A percentile compares a stretch with the other conserved stretches of the same genome.
These are phyloP conservation scores for Anoplopoma fimbria DNA, from an alignment of 2,113 vertebrate genomes.

Conservation along the genomic window DNA sequence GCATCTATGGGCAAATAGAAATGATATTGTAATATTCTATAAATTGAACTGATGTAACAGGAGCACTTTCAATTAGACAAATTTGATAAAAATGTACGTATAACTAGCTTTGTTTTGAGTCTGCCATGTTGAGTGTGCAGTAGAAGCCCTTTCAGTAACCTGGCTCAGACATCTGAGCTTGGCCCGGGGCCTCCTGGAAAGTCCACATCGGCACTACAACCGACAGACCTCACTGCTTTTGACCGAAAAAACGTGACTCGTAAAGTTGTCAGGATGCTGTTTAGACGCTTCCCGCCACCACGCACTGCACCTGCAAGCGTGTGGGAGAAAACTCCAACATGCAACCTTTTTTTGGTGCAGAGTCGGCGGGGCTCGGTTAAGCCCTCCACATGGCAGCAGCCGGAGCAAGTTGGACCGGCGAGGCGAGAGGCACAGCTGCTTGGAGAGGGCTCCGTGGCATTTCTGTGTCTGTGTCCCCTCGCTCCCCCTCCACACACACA, in stretches of 20 bases:
- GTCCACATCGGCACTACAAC: constrained; percentile 59
- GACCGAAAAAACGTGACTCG: constrained; percentile 2
- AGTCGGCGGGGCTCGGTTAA: constrained; percentile 61
- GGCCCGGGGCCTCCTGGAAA: constrained; percentile 66
- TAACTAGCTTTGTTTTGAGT: constrained; percentile 53
- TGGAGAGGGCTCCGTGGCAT: constrained; percentile 81
- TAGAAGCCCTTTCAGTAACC: constrained; percentile 48
- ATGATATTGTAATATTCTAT: neutral
- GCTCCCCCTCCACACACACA: constrained; percentile 59
- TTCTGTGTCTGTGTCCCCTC: constrained; percentile 80
- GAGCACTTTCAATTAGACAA: neutral
- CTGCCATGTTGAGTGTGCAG: constrained; percentile 29
- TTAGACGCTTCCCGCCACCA: neutral
- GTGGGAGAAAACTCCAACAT: neutral
- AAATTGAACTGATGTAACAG: neutral
- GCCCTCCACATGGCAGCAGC: constrained; percentile 74
- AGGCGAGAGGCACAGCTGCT: constrained; percentile 83
- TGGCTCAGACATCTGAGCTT: constrained; percentile 69
- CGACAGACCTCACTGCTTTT: constrained; percentile 1
- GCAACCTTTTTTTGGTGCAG: constrained; percentile 8
- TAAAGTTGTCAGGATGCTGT: neutral
- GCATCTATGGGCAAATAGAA: neutral
- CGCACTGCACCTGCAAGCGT: neutral
- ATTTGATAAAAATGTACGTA: constrained; percentile 21
- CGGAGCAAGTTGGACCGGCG: constrained; percentile 68